phyloP scores from a whole-genome alignment of 53 echinoderm and acorn worm species.

The Echinarachnius parma region DNA sequence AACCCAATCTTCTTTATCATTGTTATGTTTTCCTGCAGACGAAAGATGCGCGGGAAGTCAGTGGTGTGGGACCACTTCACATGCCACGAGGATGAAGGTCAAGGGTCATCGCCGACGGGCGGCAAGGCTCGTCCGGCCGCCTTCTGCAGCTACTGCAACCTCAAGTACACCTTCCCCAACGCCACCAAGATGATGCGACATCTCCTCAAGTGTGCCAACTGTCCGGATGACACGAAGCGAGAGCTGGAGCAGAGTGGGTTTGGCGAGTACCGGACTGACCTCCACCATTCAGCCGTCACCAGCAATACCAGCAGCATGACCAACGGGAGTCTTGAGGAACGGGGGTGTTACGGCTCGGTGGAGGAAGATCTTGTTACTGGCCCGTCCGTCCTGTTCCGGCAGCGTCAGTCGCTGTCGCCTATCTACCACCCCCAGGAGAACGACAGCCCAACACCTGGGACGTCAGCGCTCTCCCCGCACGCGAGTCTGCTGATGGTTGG shows the following conservation, averaged over 20 bases:
- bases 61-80: slow-evolving; percentile 45
- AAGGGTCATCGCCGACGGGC: slow-evolving; percentile 21
- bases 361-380: neutral
- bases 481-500: slow-evolving; percentile 8
- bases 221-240: slow-evolving; percentile 32
- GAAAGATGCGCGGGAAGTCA: slow-evolving; percentile 29
- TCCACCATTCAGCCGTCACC: too few relatives aligned
- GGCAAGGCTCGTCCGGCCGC: slow-evolving; percentile 35
- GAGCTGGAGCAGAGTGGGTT: slow-evolving; percentile 42
- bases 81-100: slow-evolving; percentile 26
- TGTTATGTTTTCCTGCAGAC: neutral
- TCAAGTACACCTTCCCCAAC: slow-evolving; percentile 41
- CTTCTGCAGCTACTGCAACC: slow-evolving; percentile 46
- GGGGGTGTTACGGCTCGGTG: too few relatives aligned
- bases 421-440: slow-evolving; percentile 3
- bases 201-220: slow-evolving; percentile 19
- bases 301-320: neutral
- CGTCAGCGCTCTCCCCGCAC: slow-evolving; percentile 17
- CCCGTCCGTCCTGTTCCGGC: slow-evolving; percentile 4
- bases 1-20: too few relatives aligned
- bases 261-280: slow-evolving; percentile 36
- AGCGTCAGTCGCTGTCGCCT: slow-evolving; percentile 12
- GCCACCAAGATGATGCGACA: slow-evolving; percentile 46
- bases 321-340: too few relatives aligned
- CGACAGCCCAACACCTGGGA: slow-evolving; percentile 32